A percentile compares a stretch with the other conserved stretches of the same genome.
phyloP scores from a whole-genome alignment of 2,888 invertebrate genomes.

The Tetragonula carbonaria region DNA sequence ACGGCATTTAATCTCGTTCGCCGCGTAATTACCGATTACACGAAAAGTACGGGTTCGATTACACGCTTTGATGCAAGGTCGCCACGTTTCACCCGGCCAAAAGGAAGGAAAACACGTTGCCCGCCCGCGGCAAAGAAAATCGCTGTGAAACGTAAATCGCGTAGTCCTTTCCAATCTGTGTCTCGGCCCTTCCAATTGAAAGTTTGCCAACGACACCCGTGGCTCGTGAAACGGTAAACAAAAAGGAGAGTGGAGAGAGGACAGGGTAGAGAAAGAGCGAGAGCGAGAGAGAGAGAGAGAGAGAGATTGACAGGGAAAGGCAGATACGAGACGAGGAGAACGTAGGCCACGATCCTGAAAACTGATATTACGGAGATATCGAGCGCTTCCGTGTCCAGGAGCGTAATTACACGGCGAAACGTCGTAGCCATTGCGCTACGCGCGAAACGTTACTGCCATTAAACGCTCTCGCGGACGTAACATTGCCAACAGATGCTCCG shows the following conservation, averaged over 20 bases:
- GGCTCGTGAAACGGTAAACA: constrained; percentile 14
- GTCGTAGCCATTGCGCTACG: constrained; percentile 60
- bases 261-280: not conserved
- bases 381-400: constrained; percentile 70
- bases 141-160: not conserved
- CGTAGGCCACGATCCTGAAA: constrained; percentile 67
- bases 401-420: constrained; percentile 66
- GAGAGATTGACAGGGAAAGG: not conserved
- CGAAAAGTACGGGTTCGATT: too few relatives aligned
- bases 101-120: too few relatives aligned
- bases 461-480: constrained; percentile 39
- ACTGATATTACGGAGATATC: constrained; percentile 68
- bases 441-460: constrained; percentile 63
- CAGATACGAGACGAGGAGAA: constrained; percentile 26
- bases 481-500: constrained; percentile 54
- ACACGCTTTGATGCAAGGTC: not conserved
- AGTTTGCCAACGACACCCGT: constrained; percentile 9
- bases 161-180: not conserved
- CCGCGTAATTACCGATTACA: not conserved
- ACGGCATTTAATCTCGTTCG: constrained; percentile 14
- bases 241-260: not conserved
- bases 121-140: not conserved
- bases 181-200: not conserved
- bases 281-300: not conserved
- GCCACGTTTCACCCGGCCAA: not conserved